Conservation (phyloP, 2,888 invertebrate genomes). For the Hyposoter didymator region DNA sequence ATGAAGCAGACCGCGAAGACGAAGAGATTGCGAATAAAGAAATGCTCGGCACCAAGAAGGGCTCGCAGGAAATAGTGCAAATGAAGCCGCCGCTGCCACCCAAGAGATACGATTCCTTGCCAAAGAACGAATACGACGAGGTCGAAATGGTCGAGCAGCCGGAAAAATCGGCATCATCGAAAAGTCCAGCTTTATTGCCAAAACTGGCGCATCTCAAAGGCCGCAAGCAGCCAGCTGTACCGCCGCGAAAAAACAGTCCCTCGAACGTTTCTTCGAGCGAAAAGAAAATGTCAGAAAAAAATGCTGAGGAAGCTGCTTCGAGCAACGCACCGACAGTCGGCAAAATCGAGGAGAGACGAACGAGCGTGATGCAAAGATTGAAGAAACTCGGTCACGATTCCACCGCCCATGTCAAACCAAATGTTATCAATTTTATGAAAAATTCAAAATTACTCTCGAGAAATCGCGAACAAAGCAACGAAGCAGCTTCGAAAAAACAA, state of each 20-base stretch:
- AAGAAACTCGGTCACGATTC: conserved; percentile 78
- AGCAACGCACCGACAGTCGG: neutral
- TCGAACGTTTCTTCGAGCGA: conserved; percentile 68
- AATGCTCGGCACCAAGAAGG: conserved; percentile 79
- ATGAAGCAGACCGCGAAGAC: conserved; percentile 73
- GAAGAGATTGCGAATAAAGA: conserved; percentile 81
- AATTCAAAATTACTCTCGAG: conserved; percentile 76
- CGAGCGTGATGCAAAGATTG: conserved; percentile 78
- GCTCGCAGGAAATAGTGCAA: conserved; percentile 59
- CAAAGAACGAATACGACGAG: conserved; percentile 84
- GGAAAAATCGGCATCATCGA: conserved; percentile 65
- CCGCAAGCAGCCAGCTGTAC: conserved; percentile 82
- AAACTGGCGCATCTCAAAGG: conserved; percentile 76
- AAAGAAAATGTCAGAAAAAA: conserved; percentile 52
- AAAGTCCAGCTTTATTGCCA: conserved; percentile 79
- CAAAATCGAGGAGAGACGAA: conserved; percentile 73
- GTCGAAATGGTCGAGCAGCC: conserved; percentile 75
- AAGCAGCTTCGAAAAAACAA: conserved; percentile 65
- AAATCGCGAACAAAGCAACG: conserved; percentile 72
- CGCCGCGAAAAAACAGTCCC: conserved; percentile 73
- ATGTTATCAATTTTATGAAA: conserved; percentile 79
- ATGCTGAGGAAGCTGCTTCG: neutral
- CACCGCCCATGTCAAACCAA: conserved; percentile 76
- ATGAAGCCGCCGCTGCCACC: conserved; percentile 87
- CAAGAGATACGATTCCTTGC: conserved; percentile 88